Base-by-base conservation (phyloP, 2,888 invertebrate species). In the Opisthograptis luteolata region DNA sequence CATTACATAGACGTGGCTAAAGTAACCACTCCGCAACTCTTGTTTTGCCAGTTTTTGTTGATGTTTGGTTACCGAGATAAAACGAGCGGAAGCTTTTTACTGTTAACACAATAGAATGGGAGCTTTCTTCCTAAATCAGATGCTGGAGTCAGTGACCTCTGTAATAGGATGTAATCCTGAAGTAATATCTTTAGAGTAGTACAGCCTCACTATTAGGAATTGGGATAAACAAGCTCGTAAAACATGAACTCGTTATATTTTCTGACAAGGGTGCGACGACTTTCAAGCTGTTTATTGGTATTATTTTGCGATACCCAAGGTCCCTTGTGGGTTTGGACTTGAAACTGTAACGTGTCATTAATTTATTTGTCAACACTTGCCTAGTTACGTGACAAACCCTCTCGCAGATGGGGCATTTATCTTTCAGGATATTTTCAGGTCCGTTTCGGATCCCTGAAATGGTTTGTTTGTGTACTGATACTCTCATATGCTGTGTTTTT, bases 181-280 rank as follows among this genome's bases (percentile, higher is more conserved):
- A 24, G 43, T 49, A 52, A 32, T 49, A 28, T 28, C 24, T 47
- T 39, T 47, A n/a, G n/a, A 46, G 42, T 47, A 42, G 44, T 44
- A 42, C 30, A 40, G 53, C 35, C 41, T 46, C 27, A 41, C 44
- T 46, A 32, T 57, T 62, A 66, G 60, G 60, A 65, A 68, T 66
- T 64, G 59, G 64, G 70, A 78, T 75, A 76, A 78, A 77, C 76
- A 74, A 76, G 71, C 57, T 73, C 76, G 66, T 79, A 79, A 79
- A 77, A 74, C 66, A 68, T 62, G 62, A 73, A 68, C 71, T 72
- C 55, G 70, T 73, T 73, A 72, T 68, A 73, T 71, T 69, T 70
- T 65, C 68, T 78, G 77, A 72, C 68, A 66, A 70, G 74, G 68
- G 75, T 76, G 58, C 62, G 69, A 69, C 67, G 59, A 64, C 58